phyloP scores from a whole-genome alignment of 2,113 vertebrate species.

The Oreochromis tanganicae region DNA sequence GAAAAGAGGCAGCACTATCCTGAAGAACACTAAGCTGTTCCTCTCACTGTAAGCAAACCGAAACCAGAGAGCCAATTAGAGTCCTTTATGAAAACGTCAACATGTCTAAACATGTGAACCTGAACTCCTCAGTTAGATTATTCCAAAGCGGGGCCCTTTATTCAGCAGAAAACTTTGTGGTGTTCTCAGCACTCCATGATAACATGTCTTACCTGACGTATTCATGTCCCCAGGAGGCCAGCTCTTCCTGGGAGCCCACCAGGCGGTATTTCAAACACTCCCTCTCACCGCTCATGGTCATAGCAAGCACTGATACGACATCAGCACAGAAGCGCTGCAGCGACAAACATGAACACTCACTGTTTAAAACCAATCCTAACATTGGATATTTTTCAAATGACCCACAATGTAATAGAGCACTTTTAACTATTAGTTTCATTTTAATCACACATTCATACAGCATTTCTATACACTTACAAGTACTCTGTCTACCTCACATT shows the following conservation, averaged over 20 bases:
- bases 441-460: not conserved
- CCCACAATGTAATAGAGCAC: not conserved
- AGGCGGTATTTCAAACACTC: slow-evolving; percentile 96
- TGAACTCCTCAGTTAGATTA: not conserved
- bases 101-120: not conserved
- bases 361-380: not conserved
- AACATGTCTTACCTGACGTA: slow-evolving; percentile 76
- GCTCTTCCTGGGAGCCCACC: slow-evolving; percentile 91
- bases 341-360: not conserved
- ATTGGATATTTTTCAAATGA: not conserved
- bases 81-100: not conserved
- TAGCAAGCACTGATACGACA: slow-evolving; percentile 94
- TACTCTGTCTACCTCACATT: not conserved
- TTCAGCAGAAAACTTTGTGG: not conserved
- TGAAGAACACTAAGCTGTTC: not conserved
- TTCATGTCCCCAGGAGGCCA: slow-evolving; percentile 97
- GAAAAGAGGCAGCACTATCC: not conserved
- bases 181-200: not conserved
- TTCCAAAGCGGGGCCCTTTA: not conserved
- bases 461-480: not conserved
- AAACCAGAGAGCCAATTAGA: not conserved
- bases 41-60: not conserved
- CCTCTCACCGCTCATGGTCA: slow-evolving; percentile 97
- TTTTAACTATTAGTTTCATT: not conserved
- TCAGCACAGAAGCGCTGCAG: slow-evolving; percentile 91